Conservation (phyloP, 1,140 invertebrate species). For the Idris sp. region DNA sequence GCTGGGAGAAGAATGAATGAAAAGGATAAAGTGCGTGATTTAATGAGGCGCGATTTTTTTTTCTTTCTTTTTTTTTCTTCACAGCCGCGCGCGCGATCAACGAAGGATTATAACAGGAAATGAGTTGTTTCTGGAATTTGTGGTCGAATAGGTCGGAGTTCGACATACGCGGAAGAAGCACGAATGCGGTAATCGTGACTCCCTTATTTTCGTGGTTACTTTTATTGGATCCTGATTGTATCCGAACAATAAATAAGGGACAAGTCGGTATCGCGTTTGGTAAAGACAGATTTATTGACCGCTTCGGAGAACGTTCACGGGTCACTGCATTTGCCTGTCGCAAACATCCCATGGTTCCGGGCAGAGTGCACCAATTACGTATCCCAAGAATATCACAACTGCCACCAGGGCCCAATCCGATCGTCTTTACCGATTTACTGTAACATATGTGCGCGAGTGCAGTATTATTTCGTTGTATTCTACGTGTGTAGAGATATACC, state of each 20-base stretch:
- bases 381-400: conserved; percentile 48
- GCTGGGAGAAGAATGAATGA: too few species aligned
- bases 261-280: conserved; percentile 63
- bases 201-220: conserved; percentile 63
- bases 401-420: conserved; percentile 59
- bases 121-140: conserved; percentile 53
- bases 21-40: too few species aligned
- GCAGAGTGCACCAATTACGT: conserved; percentile 66
- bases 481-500: too few species aligned
- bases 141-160: conserved; percentile 55
- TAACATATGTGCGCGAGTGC: conserved; percentile 40
- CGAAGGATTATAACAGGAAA: conserved; percentile 39
- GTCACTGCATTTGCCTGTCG: conserved; percentile 65
- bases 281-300: conserved; percentile 65
- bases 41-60: too few species aligned
- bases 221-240: conserved; percentile 61
- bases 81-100: conserved; percentile 1
- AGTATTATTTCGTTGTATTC: conserved; percentile 45
- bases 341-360: conserved; percentile 53
- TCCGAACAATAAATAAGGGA: conserved; percentile 65
- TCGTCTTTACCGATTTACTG: conserved; percentile 61
- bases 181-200: conserved; percentile 51
- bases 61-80: too few species aligned
- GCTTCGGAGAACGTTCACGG: conserved; percentile 60
- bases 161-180: conserved; percentile 56